These are phyloP conservation scores for Ricordea florida DNA, from an alignment of 92 coral and sea anemone genomes.

Conservation along the genomic window DNA sequence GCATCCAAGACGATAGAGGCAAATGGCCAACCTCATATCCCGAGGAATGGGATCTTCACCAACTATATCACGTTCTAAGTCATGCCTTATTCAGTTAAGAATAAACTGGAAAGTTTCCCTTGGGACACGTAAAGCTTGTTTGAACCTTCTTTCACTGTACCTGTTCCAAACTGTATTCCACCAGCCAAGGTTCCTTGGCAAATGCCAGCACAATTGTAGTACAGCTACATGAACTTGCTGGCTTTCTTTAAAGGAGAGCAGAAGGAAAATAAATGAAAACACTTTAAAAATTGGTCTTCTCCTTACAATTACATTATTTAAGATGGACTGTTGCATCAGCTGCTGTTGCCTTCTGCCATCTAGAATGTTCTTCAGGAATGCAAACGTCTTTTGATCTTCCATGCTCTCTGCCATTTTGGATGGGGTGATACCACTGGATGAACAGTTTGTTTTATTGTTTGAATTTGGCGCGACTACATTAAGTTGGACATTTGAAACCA, in stretches of 20 bases:
- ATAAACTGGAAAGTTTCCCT: conserved; percentile 51
- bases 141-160: conserved; percentile 48
- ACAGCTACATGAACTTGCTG: not conserved
- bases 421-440: too few species aligned
- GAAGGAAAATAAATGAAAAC: conserved; percentile 11
- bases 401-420: too few species aligned
- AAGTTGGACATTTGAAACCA: too few species aligned
- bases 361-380: not conserved
- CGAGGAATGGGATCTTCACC: conserved; percentile 63
- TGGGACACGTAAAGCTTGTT: conserved; percentile 52
- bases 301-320: conserved; percentile 31
- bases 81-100: conserved; percentile 45
- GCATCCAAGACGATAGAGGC: conserved; percentile 55
- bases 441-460: too few species aligned
- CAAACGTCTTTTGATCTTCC: too few species aligned
- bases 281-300: conserved; percentile 43
- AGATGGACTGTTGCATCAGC: conserved; percentile 24
- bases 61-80: conserved; percentile 24
- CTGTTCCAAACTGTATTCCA: conserved; percentile 60
- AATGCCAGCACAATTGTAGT: conserved; percentile 44
- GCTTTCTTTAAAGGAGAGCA: not conserved
- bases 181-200: conserved; percentile 64
- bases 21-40: conserved; percentile 48
- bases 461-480: too few species aligned
- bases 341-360: conserved; percentile 14